A percentile compares a stretch with the other conserved stretches of the same genome.
Evolutionary conservation across 2,797 vertebrate species (phyloP).

Genomic region (Pogoniulus pusillus): DNA sequence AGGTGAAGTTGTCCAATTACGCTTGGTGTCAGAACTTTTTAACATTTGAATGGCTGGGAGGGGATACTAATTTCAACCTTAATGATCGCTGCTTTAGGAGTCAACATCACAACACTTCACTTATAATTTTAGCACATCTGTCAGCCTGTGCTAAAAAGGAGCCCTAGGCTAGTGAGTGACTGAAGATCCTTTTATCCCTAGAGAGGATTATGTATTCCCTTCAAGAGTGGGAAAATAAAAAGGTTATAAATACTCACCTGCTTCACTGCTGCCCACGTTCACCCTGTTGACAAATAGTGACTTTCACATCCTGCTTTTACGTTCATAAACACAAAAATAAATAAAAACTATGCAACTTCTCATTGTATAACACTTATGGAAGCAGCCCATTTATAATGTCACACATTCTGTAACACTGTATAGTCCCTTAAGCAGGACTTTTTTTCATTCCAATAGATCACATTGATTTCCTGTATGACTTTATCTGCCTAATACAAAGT

Average conservation of each 20-base stretch:
- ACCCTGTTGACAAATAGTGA: slow-evolving; percentile 33
- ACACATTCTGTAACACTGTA: slow-evolving; percentile 61
- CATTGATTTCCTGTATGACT: slow-evolving; percentile 97
- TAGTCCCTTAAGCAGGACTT: slow-evolving; percentile 78
- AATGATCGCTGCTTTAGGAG: slow-evolving; percentile 70
- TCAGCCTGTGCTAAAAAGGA: slow-evolving; percentile 64
- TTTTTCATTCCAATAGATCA: slow-evolving; percentile 87
- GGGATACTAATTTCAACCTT: slow-evolving; percentile 69
- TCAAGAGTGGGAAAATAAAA: slow-evolving; percentile 41
- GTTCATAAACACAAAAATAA: slow-evolving; percentile 64
- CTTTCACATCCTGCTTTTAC: slow-evolving; percentile 33
- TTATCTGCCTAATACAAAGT: slow-evolving; percentile 94
- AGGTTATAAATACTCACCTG: slow-evolving; percentile 60
- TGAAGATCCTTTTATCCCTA: slow-evolving; percentile 63
- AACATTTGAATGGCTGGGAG: slow-evolving; percentile 67
- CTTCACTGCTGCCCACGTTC: background rate
- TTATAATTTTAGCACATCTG: slow-evolving; percentile 66
- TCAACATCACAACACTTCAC: slow-evolving; percentile 69
- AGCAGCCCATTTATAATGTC: slow-evolving; percentile 73
- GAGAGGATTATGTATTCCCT: slow-evolving; percentile 60
- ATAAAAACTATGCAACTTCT: slow-evolving; percentile 65
- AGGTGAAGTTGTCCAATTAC: slow-evolving; percentile 70
- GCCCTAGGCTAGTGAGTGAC: slow-evolving; percentile 62
- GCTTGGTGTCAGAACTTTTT: slow-evolving; percentile 64
- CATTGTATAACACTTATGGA: slow-evolving; percentile 74